Conservation (phyloP, 2,113 vertebrate species). For the Mesembrinibis cayennensis region DNA sequence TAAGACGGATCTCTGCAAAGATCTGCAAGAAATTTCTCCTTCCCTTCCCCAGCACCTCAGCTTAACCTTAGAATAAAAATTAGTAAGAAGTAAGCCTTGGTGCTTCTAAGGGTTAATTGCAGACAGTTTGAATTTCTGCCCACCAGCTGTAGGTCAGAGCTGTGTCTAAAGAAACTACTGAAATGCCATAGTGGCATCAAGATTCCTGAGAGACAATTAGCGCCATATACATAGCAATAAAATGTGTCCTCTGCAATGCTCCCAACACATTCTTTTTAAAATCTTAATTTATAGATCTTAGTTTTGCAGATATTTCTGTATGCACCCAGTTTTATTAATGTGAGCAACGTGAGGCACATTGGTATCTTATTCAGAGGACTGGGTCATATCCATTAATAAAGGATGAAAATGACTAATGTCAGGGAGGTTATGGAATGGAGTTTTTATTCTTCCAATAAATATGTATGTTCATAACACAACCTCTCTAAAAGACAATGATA, state of each 20-base stretch:
- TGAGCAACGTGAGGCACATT: rapidly evolving
- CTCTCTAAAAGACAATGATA: neutral
- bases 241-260: neutral
- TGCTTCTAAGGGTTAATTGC: neutral
- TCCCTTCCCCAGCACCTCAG: neutral
- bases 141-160: neutral
- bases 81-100: neutral
- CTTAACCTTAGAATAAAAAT: neutral
- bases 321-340: neutral
- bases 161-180: neutral
- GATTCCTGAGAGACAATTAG: neutral
- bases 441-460: neutral
- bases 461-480: neutral
- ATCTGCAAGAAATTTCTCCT: neutral
- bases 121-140: neutral
- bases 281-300: neutral
- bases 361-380: neutral
- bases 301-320: neutral
- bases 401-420: neutral
- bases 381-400: neutral
- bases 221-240: neutral
- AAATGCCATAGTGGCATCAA: neutral
- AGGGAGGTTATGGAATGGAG: neutral
- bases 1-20: neutral
- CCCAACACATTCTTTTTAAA: neutral